Evolutionary conservation across 2,797 vertebrate genomes (phyloP).

Genomic region (Notolabrus celidotus): DNA sequence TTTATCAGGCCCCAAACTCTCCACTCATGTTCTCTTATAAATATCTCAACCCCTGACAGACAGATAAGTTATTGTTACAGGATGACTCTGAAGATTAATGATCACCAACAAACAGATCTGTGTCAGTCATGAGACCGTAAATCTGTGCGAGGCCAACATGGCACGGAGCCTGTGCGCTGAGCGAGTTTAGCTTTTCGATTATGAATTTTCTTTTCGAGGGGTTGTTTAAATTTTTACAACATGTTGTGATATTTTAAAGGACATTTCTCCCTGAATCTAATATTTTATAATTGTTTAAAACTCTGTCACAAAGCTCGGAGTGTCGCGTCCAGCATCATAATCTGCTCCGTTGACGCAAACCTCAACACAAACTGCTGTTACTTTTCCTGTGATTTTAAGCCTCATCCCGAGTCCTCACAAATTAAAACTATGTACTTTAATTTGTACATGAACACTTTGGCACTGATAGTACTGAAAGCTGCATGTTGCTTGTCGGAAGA

Average conservation of each 20-base stretch:
- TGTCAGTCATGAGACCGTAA: accelerated
- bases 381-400: not conserved
- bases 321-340: conserved; percentile 10
- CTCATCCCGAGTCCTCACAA: not conserved
- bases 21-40: not conserved
- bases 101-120: not conserved
- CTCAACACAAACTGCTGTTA: not conserved
- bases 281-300: not conserved
- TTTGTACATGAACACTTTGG: not conserved
- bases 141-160: not conserved
- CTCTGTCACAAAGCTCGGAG: not conserved
- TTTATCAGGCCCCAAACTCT: not conserved
- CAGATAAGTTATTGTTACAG: not conserved
- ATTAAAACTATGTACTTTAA: not conserved
- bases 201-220: not conserved
- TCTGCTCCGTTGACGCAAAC: not conserved
- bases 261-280: not conserved
- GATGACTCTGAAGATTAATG: not conserved
- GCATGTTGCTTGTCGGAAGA: too few species aligned
- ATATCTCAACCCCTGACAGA: not conserved
- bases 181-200: not conserved
- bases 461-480: not conserved
- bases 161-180: not conserved
- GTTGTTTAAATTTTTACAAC: not conserved
- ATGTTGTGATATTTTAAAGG: not conserved